Percentiles rank a stretch among this genome's conserved stretches.
Conservation (phyloP, 2,797 vertebrate species). For the Notolabrus celidotus region DNA sequence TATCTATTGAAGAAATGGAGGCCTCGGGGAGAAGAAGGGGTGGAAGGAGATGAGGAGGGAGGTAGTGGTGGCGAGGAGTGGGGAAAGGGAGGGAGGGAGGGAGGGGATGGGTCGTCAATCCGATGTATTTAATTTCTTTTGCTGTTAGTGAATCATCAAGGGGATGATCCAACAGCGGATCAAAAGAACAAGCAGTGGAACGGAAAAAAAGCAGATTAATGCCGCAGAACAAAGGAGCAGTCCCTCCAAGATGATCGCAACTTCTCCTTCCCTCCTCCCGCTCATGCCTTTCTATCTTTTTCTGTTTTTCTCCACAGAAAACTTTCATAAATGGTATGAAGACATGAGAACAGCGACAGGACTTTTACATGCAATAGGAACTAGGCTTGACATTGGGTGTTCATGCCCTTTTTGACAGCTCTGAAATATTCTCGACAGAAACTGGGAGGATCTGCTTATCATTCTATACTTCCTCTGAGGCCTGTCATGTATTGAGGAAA, state of each 20-base stretch:
- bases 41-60: slow-evolving; percentile 66
- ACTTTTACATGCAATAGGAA: neutral
- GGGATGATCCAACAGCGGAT: slow-evolving; percentile 84
- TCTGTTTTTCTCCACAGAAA: slow-evolving; percentile 17
- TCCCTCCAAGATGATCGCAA: slow-evolving; percentile 70
- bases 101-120: slow-evolving; percentile 73
- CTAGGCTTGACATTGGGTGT: neutral
- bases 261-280: slow-evolving; percentile 34
- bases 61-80: slow-evolving; percentile 55
- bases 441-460: slow-evolving; percentile 47
- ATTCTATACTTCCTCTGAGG: slow-evolving; percentile 37
- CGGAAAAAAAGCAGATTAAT: slow-evolving; percentile 78
- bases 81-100: slow-evolving; percentile 11
- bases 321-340: slow-evolving; percentile 43
- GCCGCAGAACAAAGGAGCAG: slow-evolving; percentile 78
- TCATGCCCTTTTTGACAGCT: slow-evolving; percentile 22
- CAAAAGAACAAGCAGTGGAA: slow-evolving; percentile 79
- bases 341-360: slow-evolving; percentile 14
- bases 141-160: slow-evolving; percentile 85
- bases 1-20: slow-evolving; percentile 83
- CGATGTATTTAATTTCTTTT: slow-evolving; percentile 86
- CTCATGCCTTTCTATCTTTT: slow-evolving; percentile 37
- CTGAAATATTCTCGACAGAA: slow-evolving; percentile 29
- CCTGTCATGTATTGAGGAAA: slow-evolving; percentile 32
- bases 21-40: slow-evolving; percentile 74